These are phyloP conservation scores for Numenius arquata DNA, from an alignment of 2,113 vertebrate genomes.

Conservation along the genomic window DNA sequence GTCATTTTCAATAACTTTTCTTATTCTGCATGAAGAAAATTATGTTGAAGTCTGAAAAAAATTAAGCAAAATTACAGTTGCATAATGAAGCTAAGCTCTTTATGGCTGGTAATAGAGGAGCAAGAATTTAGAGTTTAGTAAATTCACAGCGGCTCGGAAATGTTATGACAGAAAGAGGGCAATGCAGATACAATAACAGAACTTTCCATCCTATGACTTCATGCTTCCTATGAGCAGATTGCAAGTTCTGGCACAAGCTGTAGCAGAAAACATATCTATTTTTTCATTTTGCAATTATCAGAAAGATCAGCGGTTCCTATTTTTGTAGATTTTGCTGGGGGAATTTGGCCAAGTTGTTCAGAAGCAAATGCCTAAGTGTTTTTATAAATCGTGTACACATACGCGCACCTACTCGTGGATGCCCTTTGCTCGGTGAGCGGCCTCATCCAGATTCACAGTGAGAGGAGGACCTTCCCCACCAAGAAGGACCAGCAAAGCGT, in stretches of 20 bases:
- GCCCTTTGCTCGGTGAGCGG: neutral
- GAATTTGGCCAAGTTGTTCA: neutral
- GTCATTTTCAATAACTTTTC: constrained; percentile 18
- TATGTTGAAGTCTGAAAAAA: constrained; percentile 29
- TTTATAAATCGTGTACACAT: rapidly evolving
- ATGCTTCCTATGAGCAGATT: constrained; percentile 23
- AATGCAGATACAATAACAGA: constrained; percentile 45
- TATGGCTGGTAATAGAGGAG: constrained; percentile 3
- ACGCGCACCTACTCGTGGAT: neutral
- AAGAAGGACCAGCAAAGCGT: neutral
- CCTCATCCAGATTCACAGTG: neutral
- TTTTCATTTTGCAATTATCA: constrained; percentile 30
- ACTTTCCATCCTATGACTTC: constrained; percentile 15
- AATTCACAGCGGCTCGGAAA: neutral
- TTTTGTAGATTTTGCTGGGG: neutral
- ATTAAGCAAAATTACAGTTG: neutral
- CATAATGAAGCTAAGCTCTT: constrained; percentile 38
- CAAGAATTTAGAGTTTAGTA: constrained; percentile 16
- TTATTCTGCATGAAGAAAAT: constrained; percentile 24
- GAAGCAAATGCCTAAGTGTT: neutral
- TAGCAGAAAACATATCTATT: constrained; percentile 1
- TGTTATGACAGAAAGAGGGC: constrained; percentile 61
- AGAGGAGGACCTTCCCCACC: neutral
- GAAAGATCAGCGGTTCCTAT: neutral
- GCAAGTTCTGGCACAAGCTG: constrained; percentile 14